A percentile compares a stretch with the other conserved stretches of the same genome.
Evolutionary conservation across 2,888 invertebrate genomes (phyloP).

Genomic region (Lydus trimaculatus): DNA sequence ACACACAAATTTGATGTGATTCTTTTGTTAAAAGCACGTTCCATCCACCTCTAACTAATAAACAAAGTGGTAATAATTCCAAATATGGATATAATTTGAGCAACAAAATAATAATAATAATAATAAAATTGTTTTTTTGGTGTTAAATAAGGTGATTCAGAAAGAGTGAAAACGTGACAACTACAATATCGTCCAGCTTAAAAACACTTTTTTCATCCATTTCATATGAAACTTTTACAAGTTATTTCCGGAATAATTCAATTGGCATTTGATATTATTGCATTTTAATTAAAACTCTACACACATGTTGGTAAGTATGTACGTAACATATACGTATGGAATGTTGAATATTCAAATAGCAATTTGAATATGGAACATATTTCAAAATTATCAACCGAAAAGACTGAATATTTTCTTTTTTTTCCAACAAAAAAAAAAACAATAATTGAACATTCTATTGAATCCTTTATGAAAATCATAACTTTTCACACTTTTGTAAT

Average conservation of each 20-base stretch:
- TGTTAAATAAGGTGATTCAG: background rate
- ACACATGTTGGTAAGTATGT: background rate
- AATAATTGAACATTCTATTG: no score
- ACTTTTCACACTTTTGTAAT: no score
- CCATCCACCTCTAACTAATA: background rate
- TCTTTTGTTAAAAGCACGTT: slow-evolving; percentile 4
- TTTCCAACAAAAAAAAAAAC: no score
- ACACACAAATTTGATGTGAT: slow-evolving; percentile 1
- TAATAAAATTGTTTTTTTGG: background rate
- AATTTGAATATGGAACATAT: background rate
- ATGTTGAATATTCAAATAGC: background rate
- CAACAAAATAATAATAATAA: background rate
- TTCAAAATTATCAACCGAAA: background rate
- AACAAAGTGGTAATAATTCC: background rate
- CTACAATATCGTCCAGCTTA: background rate
- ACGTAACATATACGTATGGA: background rate
- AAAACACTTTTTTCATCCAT: background rate
- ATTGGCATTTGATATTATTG: background rate
- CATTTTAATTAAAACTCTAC: background rate
- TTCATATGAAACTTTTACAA: background rate
- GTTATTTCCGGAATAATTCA: background rate
- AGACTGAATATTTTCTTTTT: background rate
- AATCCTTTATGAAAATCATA: no score
- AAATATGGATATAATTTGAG: background rate
- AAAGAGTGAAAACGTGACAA: background rate